phyloP scores from a whole-genome alignment of 2,113 vertebrate genomes.

The Melierax canorus region DNA sequence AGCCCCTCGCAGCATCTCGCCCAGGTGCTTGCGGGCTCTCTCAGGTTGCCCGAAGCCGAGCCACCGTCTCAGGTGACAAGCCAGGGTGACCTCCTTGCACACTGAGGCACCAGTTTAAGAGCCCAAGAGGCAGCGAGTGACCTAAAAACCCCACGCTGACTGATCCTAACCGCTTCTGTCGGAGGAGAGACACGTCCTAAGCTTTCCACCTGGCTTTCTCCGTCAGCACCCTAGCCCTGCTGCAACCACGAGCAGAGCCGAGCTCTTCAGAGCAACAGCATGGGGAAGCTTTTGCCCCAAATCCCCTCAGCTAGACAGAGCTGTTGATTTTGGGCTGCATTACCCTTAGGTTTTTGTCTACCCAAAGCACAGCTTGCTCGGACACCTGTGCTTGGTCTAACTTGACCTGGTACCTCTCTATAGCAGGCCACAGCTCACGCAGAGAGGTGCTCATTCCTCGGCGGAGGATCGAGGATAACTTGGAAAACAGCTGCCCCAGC shows the following conservation, averaged over 20 bases:
- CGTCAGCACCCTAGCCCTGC: neutral
- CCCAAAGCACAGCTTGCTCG: neutral
- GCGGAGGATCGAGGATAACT: accelerated
- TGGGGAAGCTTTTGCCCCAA: neutral
- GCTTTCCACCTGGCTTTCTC: neutral
- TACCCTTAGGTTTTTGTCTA: neutral
- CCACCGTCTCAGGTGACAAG: neutral
- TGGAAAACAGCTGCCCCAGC: neutral
- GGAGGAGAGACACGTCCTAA: neutral
- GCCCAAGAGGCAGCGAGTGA: neutral
- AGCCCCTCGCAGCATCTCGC: neutral
- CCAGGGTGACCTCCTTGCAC: neutral
- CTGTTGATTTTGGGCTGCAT: neutral
- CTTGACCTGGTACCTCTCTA: neutral
- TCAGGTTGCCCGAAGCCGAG: neutral
- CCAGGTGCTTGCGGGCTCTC: neutral
- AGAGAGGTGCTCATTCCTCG: neutral
- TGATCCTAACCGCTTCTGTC: neutral
- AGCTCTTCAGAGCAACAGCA: neutral
- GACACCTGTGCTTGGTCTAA: too few relatives aligned
- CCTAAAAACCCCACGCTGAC: neutral
- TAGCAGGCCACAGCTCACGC: neutral
- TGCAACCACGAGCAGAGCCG: neutral
- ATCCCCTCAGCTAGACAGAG: neutral
- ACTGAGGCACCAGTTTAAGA: neutral